Evolutionary conservation across 2,888 invertebrate species (phyloP).

Genomic region (Aleiodes alternator): DNA sequence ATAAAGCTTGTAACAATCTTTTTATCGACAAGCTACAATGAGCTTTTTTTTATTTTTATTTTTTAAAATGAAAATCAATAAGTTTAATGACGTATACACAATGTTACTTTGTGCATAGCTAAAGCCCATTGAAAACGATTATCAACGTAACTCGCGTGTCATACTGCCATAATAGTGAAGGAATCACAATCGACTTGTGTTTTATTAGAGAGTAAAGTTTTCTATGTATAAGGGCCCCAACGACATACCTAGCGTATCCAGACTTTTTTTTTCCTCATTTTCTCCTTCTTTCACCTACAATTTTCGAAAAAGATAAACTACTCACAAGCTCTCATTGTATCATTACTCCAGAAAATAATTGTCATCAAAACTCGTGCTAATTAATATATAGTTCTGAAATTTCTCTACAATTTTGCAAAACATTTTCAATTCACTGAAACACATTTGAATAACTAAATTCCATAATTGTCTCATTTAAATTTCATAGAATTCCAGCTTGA

Average conservation of each 20-base stretch:
- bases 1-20: conserved; percentile 9
- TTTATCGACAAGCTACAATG: conserved; percentile 9
- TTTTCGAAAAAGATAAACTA: conserved; percentile 24
- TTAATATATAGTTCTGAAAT: too few relatives aligned
- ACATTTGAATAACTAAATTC: too few relatives aligned
- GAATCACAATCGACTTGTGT: conserved; percentile 68
- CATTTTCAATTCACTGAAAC: too few relatives aligned
- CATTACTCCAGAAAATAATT: conserved; percentile 11
- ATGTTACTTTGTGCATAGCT: conserved; percentile 49
- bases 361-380: not conserved
- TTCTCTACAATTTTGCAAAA: too few relatives aligned
- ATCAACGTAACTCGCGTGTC: conserved; percentile 66
- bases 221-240: conserved; percentile 56
- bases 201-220: conserved; percentile 62
- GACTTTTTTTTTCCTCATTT: conserved; percentile 1
- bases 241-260: conserved; percentile 60
- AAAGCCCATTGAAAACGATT: conserved; percentile 57
- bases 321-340: conserved; percentile 21
- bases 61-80: conserved; percentile 38
- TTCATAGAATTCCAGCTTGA: too few relatives aligned
- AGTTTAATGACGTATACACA: conserved; percentile 53
- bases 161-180: conserved; percentile 62
- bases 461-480: too few relatives aligned
- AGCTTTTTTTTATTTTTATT: conserved; percentile 9
- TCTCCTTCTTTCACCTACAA: conserved; percentile 26